Evolutionary conservation across 2,888 invertebrate genomes (phyloP), one percentile per base, ranked within the genome.

Genomic region (Rhorus exstirpatorius): DNA sequence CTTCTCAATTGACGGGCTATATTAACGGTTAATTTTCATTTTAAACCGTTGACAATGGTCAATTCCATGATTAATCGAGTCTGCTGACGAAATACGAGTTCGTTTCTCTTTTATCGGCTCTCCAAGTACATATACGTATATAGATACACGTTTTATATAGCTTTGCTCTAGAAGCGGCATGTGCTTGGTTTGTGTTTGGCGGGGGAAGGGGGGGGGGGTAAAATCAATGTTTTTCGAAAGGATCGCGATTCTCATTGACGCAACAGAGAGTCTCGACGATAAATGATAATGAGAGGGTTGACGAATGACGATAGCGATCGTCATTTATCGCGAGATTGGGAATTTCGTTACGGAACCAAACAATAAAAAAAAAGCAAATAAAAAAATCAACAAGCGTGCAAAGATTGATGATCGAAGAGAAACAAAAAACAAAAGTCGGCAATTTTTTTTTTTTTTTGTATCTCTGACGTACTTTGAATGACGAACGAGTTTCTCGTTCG

Each of bases 211-310:
- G 8, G 14, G 26, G 21, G 44, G 1, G 31, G 21, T 26, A 31
- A 24, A 49, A 38, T n/a, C 44, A 8, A 72, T 72, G 72, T 60
- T 72, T 72, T 72, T 72, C 21, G 49, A 49, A 61, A 61, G 60
- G 12, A 24, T 38, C 49, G 44, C 53, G 46, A 41, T 38, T 72
- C 41, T 44, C 53, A 78, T 81, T 74, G 77, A 63, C 72, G 81
- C 81, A 78, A 74, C 61, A 46, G 53, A 65, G 41, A n/a, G 21
- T 61, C 60, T 49, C 41, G 49, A 51, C 38, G 72, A 72, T 63
- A 65, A 81, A 78, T 63, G 74, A 61, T 68, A 74, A 74, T 60
- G 71, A 67, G 63, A 21, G 71, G 60, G 44, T 49, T 49, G 68
- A 17, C 41, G 76, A 31, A 60, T 76, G 38, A 49, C 51, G 41